Conservation (phyloP, 2,797 vertebrate species). For the Meda fulgida region DNA sequence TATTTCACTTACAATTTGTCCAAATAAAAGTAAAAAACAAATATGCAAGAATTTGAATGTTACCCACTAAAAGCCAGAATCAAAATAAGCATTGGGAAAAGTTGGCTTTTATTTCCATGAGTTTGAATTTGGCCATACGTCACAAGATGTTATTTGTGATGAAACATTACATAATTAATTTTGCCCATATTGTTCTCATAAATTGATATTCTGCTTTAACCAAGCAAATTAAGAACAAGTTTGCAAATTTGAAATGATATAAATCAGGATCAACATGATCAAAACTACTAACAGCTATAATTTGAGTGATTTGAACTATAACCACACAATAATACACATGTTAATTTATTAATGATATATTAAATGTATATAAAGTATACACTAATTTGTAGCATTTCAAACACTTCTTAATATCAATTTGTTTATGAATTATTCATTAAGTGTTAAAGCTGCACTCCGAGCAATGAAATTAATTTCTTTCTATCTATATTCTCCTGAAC, state of each 20-base stretch:
- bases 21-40: conserved; percentile 1
- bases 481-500: neutral
- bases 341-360: neutral
- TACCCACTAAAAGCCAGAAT: neutral
- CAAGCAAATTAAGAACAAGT: neutral
- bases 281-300: neutral
- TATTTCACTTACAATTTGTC: neutral
- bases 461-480: neutral
- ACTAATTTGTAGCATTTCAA: neutral
- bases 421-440: too few relatives aligned
- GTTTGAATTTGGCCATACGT: neutral
- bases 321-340: neutral
- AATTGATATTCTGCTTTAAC: neutral
- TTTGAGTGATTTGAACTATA: neutral
- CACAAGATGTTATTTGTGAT: neutral
- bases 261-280: neutral
- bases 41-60: neutral
- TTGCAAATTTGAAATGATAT: neutral
- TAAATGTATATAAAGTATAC: neutral
- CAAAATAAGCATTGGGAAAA: neutral
- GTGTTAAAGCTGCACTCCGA: neutral
- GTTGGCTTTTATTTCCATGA: neutral
- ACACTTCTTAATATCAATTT: neutral
- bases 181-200: neutral
- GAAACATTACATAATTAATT: neutral